Base-by-base conservation (phyloP, 2,113 vertebrate genomes). In the Euleptes europaea region DNA sequence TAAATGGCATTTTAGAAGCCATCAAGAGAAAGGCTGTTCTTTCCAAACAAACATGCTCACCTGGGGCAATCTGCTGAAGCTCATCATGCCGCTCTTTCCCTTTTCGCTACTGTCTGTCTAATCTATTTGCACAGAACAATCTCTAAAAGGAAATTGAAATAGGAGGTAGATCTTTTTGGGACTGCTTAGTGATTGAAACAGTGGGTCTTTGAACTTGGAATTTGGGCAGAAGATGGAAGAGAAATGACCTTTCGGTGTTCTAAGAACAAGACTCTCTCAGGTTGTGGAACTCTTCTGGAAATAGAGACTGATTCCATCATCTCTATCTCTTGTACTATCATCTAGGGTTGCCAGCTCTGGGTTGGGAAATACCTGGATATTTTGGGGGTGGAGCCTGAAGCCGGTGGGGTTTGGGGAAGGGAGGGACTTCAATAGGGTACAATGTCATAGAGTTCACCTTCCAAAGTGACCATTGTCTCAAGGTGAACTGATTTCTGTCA, bases 1-100 rank as follows among this genome's bases (percentile, higher is more conserved):
- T 79, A 78, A 85, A 72, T 63, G 76, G 17, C 69, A 80, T 80
- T 79, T 72, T 73, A 65, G 70, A 65, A 80, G 77, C 69, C 42
- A 35, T 47, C 17, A 38, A 54, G 19, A 40, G 40, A n/a, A 63
- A 70, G 21, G 23, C 23, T 72, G 67, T 21, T 80, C 54, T 60
- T 83, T 63, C 70, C 17, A 65, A n/a, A 44, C n/a, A 73, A 65
- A 38, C 8, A 72, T 71, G 11, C 26, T 65, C 67, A 49, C 54
- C 77, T 38, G 33, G 57, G n/a, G 67, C 69, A 73, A 73, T 85
- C 65, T 38, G 78, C 69, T 79, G 49, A 72, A 73, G 40, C 69
- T 73, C n/a, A 42, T 85, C 13, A 38, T 72, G n/a, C 40, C 5
- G 47, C 42, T n/a, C 28, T 13, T 5, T 26, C 51, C 26, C 42